Conservation (phyloP, 2,888 invertebrate genomes). For the Phortica okadai region DNA sequence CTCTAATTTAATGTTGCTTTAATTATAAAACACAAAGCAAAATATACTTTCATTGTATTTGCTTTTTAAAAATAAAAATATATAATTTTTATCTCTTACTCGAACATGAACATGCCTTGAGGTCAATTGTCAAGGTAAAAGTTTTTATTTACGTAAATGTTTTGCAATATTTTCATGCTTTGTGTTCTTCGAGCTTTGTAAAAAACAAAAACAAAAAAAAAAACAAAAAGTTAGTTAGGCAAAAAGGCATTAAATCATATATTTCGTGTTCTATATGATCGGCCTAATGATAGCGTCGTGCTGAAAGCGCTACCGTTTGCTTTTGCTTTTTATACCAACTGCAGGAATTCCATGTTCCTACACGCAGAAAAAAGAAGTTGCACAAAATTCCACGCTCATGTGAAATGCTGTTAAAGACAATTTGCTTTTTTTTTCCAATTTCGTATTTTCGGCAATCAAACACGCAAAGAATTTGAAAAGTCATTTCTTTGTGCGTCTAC, state of each 20-base stretch:
- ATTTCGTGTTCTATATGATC: background rate
- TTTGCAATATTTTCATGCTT: no score
- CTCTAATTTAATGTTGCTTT: slow-evolving; percentile 20
- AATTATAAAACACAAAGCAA: slow-evolving; percentile 4
- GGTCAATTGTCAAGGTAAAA: slow-evolving; percentile 1
- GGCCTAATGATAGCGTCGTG: slow-evolving; percentile 25
- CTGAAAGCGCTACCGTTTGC: slow-evolving; percentile 22
- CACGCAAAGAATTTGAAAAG: slow-evolving; percentile 62
- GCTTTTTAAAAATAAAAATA: no score
- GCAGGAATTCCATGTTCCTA: background rate
- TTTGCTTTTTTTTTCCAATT: background rate
- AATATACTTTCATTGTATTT: no score
- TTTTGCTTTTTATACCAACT: background rate
- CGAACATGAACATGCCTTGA: background rate
- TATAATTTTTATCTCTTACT: background rate
- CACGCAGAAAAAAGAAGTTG: background rate
- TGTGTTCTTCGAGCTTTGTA: background rate
- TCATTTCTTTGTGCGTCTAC: slow-evolving; percentile 22
- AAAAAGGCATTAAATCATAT: background rate
- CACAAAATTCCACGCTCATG: slow-evolving; percentile 23
- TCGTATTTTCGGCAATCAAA: slow-evolving; percentile 29
- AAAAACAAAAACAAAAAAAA: background rate
- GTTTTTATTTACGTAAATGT: no score
- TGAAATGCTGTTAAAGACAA: slow-evolving; percentile 12
- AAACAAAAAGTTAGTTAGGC: background rate